These are phyloP conservation scores for Tiphia femorata DNA, from an alignment of 2,888 invertebrate species.

Conservation along the genomic window DNA sequence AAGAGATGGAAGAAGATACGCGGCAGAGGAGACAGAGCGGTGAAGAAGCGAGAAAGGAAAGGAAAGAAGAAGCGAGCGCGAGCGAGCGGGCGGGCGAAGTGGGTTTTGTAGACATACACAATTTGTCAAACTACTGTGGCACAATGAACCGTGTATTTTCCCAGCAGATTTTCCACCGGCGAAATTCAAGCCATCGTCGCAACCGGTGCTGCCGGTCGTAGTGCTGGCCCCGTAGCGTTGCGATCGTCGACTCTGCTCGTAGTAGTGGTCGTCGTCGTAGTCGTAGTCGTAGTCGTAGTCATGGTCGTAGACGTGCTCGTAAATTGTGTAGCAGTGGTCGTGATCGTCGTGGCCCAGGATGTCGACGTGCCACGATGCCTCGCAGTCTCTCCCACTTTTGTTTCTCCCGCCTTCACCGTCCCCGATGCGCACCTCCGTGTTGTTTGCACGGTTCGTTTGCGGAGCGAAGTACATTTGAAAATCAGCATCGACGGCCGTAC, in stretches of 20 bases:
- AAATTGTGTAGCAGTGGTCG: constrained; percentile 32
- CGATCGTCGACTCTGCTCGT: not conserved
- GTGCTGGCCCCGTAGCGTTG: not conserved
- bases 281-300: constrained; percentile 15
- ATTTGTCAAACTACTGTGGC: constrained; percentile 47
- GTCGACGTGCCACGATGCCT: not conserved
- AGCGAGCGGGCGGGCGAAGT: constrained; percentile 12
- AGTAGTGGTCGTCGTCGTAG: constrained; percentile 10
- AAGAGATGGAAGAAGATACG: too few relatives aligned
- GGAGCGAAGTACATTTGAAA: constrained; percentile 41
- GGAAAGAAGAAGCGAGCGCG: constrained; percentile 14
- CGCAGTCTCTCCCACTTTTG: not conserved
- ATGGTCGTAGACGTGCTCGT: constrained; percentile 20
- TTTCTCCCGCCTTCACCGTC: constrained; percentile 14
- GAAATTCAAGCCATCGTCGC: constrained; percentile 49
- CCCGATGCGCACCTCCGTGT: constrained; percentile 24
- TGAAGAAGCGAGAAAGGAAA: constrained; percentile 3
- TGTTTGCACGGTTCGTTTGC: constrained; percentile 47
- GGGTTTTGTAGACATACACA: constrained; percentile 42
- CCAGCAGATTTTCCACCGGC: constrained; percentile 50
- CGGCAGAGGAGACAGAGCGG: constrained; percentile 1
- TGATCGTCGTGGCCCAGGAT: not conserved
- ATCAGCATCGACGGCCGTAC: constrained; percentile 40
- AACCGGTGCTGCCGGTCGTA: not conserved
- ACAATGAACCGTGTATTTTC: constrained; percentile 55